Base-by-base conservation (phyloP, 2,113 vertebrate genomes). In the Caretta caretta region DNA sequence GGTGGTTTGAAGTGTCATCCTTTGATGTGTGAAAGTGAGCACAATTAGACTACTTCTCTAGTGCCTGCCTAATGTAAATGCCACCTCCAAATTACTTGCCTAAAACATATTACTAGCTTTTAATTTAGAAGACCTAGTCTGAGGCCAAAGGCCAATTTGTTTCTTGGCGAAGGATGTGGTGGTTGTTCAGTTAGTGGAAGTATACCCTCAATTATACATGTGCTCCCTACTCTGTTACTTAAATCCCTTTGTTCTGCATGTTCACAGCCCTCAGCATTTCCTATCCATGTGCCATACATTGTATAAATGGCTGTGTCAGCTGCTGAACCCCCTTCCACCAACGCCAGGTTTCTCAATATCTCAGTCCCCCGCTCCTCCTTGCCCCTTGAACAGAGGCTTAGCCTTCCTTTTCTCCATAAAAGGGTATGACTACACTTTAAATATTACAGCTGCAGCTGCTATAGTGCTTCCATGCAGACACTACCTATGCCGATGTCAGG, bases 141-240 rank as follows among this genome's bases (percentile, higher is more conserved):
- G 9, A 89, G 81, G 35, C 88, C 54, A 95, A 95, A 80, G 3
- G 29, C 79, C 5, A 50, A 27, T 25, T 88, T 75, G 46, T 25
- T 96, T 10, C 80, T 92, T 84, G 80, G 46, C 56, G 22, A 56
- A 7, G 54, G 83, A 35, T 6, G 2, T 13, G 35, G 84, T 90
- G 81, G 59, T 38, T 1, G 0, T 72, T 42, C 48, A 89, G 35
- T 50, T n/a, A 87, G 51, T 20, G 10, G 38, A 88, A 13, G 49
- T 0, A 46, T 42, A 25, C 10, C n/a, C 0, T 46, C 56, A 90
- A 72, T 9, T n/a, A n/a, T 22, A 5, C 82, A 49, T 1, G 0
- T 38, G 14, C 86, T 93, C 88, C 24, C 80, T 92, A 7, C 79
- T 54, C 59, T 80, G 0, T 42, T 1, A 82, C 48, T 65, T 20